Percentiles rank a stretch among this genome's conserved stretches.
These are phyloP conservation scores for Gobius niger DNA, from an alignment of 2,113 vertebrate species.

Conservation along the genomic window DNA sequence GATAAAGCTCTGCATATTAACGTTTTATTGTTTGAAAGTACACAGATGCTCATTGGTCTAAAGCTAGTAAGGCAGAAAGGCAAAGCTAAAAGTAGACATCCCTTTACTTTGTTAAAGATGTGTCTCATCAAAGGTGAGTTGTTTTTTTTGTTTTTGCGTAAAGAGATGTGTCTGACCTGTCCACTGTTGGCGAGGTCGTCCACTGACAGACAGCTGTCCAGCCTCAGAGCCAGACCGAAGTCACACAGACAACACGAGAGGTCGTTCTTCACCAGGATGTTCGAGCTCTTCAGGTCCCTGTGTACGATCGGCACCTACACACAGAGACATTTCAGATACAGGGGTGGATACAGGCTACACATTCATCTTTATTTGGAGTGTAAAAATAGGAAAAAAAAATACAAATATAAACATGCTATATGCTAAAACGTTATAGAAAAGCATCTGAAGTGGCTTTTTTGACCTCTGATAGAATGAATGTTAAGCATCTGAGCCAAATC, in stretches of 20 bases:
- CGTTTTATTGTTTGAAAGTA: no score
- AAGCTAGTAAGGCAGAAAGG: no score
- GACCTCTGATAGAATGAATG: no score
- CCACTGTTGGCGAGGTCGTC: conserved; percentile 95
- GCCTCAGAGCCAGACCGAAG: conserved; percentile 89
- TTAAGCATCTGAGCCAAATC: no score
- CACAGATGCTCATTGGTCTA: no score
- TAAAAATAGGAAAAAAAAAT: no score
- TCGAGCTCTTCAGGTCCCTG: conserved; percentile 94
- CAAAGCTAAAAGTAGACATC: no score
- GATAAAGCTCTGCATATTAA: no score
- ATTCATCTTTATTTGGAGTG: no score
- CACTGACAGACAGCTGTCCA: conserved; percentile 87
- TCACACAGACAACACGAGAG: conserved; percentile 93
- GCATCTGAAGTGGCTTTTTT: no score
- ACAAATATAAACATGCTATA: no score
- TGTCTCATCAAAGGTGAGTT: background rate
- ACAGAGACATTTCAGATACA: background rate
- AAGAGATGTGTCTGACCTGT: conserved; percentile 77
- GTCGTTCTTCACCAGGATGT: conserved; percentile 92
- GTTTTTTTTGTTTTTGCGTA: background rate
- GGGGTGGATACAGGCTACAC: background rate
- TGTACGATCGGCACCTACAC: conserved; percentile 85
- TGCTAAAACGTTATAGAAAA: no score
- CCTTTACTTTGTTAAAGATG: background rate